These are phyloP conservation scores for Drosophila rubida DNA, from an alignment of 2,888 invertebrate species.

Conservation along the genomic window DNA sequence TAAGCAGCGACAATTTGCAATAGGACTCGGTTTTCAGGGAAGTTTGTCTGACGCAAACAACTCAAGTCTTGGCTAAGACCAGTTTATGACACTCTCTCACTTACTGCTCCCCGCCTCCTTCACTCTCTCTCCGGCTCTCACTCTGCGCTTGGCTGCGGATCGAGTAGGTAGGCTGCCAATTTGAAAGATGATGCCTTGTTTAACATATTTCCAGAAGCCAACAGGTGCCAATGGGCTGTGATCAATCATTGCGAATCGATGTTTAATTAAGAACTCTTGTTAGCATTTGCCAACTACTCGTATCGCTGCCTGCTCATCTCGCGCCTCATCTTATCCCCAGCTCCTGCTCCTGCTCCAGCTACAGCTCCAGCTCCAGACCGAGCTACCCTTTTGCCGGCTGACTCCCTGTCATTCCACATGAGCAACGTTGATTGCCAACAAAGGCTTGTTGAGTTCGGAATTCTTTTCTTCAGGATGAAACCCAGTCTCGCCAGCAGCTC, in stretches of 20 bases:
- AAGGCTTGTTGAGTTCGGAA: conserved; percentile 64
- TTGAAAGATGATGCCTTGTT: conserved; percentile 81
- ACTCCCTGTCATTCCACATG: conserved; percentile 43
- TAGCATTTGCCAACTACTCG: conserved; percentile 74
- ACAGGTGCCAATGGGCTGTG: conserved; percentile 84
- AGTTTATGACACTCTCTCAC: conserved; percentile 65
- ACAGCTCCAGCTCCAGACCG: conserved; percentile 4
- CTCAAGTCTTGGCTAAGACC: conserved; percentile 54
- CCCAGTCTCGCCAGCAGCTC: conserved; percentile 35
- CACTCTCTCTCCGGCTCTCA: background rate
- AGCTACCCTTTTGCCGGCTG: background rate
- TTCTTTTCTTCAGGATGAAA: conserved; percentile 55
- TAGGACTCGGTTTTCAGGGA: conserved; percentile 65
- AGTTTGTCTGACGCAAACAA: conserved; percentile 60
- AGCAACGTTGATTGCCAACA: conserved; percentile 68
- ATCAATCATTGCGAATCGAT: conserved; percentile 85
- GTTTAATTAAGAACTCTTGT: conserved; percentile 85
- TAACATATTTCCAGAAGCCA: conserved; percentile 85
- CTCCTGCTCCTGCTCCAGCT: conserved; percentile 10
- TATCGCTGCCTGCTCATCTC: conserved; percentile 66
- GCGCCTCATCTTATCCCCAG: conserved; percentile 40
- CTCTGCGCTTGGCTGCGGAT: conserved; percentile 6
- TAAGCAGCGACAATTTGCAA: conserved; percentile 68
- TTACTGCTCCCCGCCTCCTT: background rate
- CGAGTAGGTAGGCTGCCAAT: conserved; percentile 47